Base-by-base conservation (phyloP, 2,888 invertebrate species). In the Agrypnus murinus region DNA sequence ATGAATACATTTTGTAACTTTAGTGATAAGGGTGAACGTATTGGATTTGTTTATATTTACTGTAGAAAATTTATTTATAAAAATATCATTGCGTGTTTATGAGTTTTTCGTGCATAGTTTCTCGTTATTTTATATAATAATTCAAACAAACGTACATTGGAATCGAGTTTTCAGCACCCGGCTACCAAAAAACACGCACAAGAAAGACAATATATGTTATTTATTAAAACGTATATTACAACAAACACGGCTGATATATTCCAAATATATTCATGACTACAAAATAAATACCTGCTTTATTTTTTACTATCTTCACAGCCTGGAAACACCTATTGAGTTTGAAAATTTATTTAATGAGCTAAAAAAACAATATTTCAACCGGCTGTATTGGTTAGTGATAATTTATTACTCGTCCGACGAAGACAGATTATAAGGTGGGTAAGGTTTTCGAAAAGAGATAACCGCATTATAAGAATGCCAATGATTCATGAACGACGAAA, bases 401-500 rank as follows among this genome's bases (percentile, higher is more conserved):
- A 84, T 84, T 84, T 84, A 84, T 81, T 77, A 75, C 71, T 59
- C 53, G 58, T 34, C 43, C 40, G 45, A 72, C 64, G 72, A 81
- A 65, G 80, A 81, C 58, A 72, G 75, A 65, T 50, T 62, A 72
- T 74, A 59, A 25, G 46, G n/a, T 19, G 36, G 14, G 45, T 25
- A 14, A 12, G 46, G 19, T 65, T 53, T 68, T 40, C 10, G 19
- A 77, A 80, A 36, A 64, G 75, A 77, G 79, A 79, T 65, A 73
- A 72, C 62, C 55, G 74, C 59, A 64, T 66, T 25, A 66, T 69
- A 78, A 82, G 84, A 84, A 85, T 84, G 82, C 84, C 83, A 81
- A 83, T 85, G 85, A 85, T 85, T 84, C 84, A 85, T 84, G 83
- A 77, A 83, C 83, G 84, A 83, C 83, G 82, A 85, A 84, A 84